A percentile compares a stretch with the other conserved stretches of the same genome.
These are phyloP conservation scores for Stomatorhinus walkeri DNA, from an alignment of 2,797 vertebrate genomes.

Conservation along the genomic window DNA sequence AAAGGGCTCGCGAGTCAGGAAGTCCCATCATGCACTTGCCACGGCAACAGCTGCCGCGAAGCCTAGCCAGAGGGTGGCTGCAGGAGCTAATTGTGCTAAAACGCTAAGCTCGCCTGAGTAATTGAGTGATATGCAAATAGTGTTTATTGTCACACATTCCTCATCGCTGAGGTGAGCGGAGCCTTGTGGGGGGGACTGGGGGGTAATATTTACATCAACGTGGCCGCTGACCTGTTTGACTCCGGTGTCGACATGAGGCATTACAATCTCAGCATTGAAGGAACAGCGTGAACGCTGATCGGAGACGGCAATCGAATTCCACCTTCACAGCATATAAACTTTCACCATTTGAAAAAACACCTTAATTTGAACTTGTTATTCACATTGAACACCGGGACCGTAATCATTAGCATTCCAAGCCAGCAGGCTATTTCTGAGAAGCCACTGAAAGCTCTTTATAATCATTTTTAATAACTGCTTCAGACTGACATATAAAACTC, in stretches of 20 bases:
- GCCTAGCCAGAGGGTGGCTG: not conserved
- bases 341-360: not conserved
- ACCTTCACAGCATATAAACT: not conserved
- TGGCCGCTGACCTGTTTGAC: not conserved
- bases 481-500: not conserved
- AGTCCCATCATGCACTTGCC: not conserved
- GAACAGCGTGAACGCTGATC: not conserved
- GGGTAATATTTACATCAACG: not conserved
- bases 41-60: not conserved
- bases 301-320: not conserved
- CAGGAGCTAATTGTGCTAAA: constrained; percentile 13
- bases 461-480: not conserved
- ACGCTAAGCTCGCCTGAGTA: constrained; percentile 13
- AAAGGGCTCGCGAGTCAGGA: not conserved
- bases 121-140: constrained; percentile 15
- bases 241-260: not conserved
- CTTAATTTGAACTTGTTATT: constrained; percentile 1
- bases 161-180: not conserved
- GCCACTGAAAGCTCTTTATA: not conserved
- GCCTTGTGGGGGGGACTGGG: not conserved
- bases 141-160: not conserved
- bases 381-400: not conserved
- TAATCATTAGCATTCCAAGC: not conserved
- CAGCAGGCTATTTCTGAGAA: not conserved
- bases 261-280: not conserved